Evolutionary conservation across 1,140 invertebrate genomes (phyloP).

Genomic region (Drosophila elegans): DNA sequence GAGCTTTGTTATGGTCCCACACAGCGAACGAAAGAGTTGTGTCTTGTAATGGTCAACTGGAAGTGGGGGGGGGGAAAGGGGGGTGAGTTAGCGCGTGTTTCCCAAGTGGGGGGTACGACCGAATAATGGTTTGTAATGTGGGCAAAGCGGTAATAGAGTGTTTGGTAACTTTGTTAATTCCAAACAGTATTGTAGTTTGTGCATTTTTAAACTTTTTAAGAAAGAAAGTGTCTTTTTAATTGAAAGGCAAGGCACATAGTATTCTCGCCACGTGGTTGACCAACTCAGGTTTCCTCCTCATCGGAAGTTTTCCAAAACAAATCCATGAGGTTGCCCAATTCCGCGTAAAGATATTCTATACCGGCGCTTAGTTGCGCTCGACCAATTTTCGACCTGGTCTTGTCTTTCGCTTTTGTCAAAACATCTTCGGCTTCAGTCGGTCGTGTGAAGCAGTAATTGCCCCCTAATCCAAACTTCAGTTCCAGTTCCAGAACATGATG

Average conservation of each 20-base stretch:
- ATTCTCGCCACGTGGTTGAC: background rate
- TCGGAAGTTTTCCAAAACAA: background rate
- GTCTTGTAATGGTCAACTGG: constrained; percentile 11
- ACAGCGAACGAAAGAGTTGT: constrained; percentile 17
- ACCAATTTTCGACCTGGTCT: constrained; percentile 18
- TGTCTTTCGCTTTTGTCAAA: constrained; percentile 50
- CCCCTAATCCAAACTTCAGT: constrained; percentile 75
- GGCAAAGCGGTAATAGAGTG: background rate
- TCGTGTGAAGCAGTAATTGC: constrained; percentile 80
- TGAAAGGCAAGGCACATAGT: no score
- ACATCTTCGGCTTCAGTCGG: constrained; percentile 41
- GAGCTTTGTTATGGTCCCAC: constrained; percentile 43
- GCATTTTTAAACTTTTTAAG: background rate
- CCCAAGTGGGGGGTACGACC: constrained; percentile 26
- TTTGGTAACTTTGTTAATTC: background rate
- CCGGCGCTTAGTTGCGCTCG: constrained; percentile 65
- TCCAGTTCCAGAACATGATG: no score
- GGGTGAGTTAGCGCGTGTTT: constrained; percentile 36
- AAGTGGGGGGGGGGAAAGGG: background rate
- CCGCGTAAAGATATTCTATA: constrained; percentile 75
- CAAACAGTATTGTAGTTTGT: background rate
- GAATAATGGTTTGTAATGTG: constrained; percentile 18
- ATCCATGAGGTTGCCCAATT: constrained; percentile 26
- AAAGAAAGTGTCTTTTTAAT: no score
- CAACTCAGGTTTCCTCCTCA: background rate